phyloP scores from a whole-genome alignment of 2,888 invertebrate genomes.

The Acanthosepion esculentum region DNA sequence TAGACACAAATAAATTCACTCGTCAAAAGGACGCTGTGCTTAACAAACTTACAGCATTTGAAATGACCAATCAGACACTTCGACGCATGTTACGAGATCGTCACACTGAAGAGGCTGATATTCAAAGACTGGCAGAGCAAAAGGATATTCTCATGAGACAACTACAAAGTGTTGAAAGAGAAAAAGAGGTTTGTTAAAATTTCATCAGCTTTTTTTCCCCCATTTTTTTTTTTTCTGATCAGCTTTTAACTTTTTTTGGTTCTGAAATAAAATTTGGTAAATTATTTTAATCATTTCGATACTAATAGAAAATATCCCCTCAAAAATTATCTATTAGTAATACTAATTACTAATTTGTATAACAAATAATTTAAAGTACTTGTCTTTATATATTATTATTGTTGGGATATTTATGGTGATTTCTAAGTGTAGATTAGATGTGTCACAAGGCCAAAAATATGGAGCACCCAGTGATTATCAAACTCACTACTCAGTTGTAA shows the following conservation, averaged over 20 bases:
- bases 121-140: constrained; percentile 68
- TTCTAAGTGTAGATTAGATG: too few relatives aligned
- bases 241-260: neutral
- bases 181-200: constrained; percentile 63
- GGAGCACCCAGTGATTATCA: too few relatives aligned
- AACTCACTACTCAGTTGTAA: too few relatives aligned
- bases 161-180: constrained; percentile 69
- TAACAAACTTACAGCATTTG: constrained; percentile 71
- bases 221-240: neutral
- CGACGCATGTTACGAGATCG: constrained; percentile 70
- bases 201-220: neutral
- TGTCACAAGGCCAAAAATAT: too few relatives aligned
- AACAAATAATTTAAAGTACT: too few relatives aligned
- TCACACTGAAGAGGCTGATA: constrained; percentile 69
- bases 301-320: too few relatives aligned
- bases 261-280: neutral
- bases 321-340: too few relatives aligned
- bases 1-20: constrained; percentile 63
- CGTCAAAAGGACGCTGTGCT: constrained; percentile 71
- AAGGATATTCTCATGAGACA: constrained; percentile 70
- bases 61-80: constrained; percentile 70
- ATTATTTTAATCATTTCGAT: too few relatives aligned
- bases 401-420: too few relatives aligned
- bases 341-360: too few relatives aligned
- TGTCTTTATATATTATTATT: too few relatives aligned